phyloP scores from a whole-genome alignment of 2,888 invertebrate genomes.

The Linnaemya tessellans region DNA sequence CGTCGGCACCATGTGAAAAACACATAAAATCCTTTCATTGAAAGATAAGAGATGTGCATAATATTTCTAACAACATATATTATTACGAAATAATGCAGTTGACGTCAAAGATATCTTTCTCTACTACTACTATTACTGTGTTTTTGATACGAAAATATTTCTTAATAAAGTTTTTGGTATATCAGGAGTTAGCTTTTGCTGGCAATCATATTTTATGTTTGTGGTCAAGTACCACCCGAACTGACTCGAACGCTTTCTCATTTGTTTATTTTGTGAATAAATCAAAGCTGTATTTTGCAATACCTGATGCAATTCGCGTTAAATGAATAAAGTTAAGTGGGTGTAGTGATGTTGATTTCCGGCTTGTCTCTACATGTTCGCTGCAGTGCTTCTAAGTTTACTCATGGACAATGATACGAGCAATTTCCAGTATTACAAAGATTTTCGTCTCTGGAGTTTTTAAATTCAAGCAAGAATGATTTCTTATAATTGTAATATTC shows the following conservation, averaged over 20 bases:
- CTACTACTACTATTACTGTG: neutral
- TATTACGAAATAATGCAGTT: slow-evolving; percentile 6
- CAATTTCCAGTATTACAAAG: slow-evolving; percentile 51
- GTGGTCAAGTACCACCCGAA: neutral
- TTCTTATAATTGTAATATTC: slow-evolving; percentile 4
- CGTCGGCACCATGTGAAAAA: slow-evolving; percentile 68
- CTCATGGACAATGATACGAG: slow-evolving; percentile 41
- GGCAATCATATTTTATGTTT: neutral
- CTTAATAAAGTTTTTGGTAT: neutral
- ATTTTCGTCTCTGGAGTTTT: neutral
- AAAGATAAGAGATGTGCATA: slow-evolving; percentile 11
- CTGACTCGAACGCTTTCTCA: neutral
- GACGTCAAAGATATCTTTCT: neutral
- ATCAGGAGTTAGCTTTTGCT: too few relatives aligned
- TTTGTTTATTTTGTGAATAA: too few relatives aligned
- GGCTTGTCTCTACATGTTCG: neutral
- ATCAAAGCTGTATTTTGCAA: neutral
- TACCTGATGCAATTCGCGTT: neutral
- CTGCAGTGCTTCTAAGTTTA: neutral
- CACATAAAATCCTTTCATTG: slow-evolving; percentile 21
- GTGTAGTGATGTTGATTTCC: neutral
- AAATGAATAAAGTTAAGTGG: neutral
- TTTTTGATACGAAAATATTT: neutral
- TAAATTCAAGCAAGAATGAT: slow-evolving; percentile 21
- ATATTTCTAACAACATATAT: too few relatives aligned